Evolutionary conservation across 2,888 invertebrate genomes (phyloP), one percentile per base, ranked within the genome.

Genomic region (Scaptomyza tumidula): DNA sequence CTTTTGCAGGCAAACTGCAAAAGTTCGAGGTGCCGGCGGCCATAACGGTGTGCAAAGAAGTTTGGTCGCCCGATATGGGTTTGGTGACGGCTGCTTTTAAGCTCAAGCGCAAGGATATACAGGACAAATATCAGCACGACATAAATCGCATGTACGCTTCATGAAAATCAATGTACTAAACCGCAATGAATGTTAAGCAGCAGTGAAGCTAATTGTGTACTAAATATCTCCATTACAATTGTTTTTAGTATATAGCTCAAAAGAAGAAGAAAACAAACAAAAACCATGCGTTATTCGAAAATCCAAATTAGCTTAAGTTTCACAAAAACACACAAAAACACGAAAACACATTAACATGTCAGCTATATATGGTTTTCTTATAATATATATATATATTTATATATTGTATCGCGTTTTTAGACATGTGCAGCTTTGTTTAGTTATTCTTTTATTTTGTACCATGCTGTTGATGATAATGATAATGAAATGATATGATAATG

Each of bases 1-100:
- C 19, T 19, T 19, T 31, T 48, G 14, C 92, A 98, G 98, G 96
- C 86, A 97, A 97, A 86, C 93, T 99, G 86, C 97, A 97, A 91
- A 96, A 95, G 91, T 98, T 96, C 92, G 99, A 99, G 93, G 95
- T 99, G 68, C 99, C 99, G 1, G 95, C 96, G 39, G 97, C 96
- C 3, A 94, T 98, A 59, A 96, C 96, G 91, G 93, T 99, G 62
- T 97, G 97, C 91, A 94, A 95, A 55, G 99, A 99, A 89, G 96
- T 97, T 68, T 99, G 99, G 99, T 97, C 98, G 0, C 99, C 99
- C 0, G 99, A 99, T 91, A 97, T 96, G 95, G 99, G 98, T 61
- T 94, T 99, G 50, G 98, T 99, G 10, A 99, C 99, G 35, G 99
- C 99, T 78, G 99, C 99, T 58, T 98, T 99, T 93, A 99, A 99